Base-by-base conservation (phyloP, 2,113 vertebrate species). In the Oxygymnocypris stewartii region DNA sequence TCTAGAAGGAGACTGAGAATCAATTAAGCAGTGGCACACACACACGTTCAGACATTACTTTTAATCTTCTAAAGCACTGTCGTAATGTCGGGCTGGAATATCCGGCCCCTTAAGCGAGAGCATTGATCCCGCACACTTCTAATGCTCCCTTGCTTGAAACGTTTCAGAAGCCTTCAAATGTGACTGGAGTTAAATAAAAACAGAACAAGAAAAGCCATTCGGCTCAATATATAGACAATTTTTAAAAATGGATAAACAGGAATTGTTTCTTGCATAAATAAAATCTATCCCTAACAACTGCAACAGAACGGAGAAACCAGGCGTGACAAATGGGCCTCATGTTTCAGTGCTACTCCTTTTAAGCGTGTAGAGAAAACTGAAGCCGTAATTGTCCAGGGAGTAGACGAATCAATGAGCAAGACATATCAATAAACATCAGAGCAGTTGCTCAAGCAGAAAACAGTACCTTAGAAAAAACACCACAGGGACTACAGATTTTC, bases 11-110 rank as follows among this genome's bases (percentile, higher is more conserved):
- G 89, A 87, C 89, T 88, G 63, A 88, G 88, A 93, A 94, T 95
- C 94, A 95, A 95, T 95, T 95, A 94, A 89, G 88, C 90, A 91
- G 89, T 47, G 23, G 88, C 92, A 88, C 91, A 31, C 91, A 31
- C 28, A 91, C 87, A 87, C 88, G 23, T 93, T 89, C 91, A 95
- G 91, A 94, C 92, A 90, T 94, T 92, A 92, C 90, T 92, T 95
- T 94, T 94, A 94, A 95, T 95, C 93, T 93, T 91, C 94, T 95
- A 95, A 95, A 94, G 94, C 93, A 93, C 92, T 67, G 51, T 83
- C 51, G 87, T 86, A 79, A 93, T 93, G 92, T 91, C 89, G 79
- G 87, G 79, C 88, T 75, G 6, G 82, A 76, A 67, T 92, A 91
- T 89, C 89, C 88, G 87, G 85, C 91, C 92, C 92, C 90, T 88